A percentile compares a stretch with the other conserved stretches of the same genome.
Evolutionary conservation across 2,888 invertebrate genomes (phyloP).

Genomic region (Phania funesta): DNA sequence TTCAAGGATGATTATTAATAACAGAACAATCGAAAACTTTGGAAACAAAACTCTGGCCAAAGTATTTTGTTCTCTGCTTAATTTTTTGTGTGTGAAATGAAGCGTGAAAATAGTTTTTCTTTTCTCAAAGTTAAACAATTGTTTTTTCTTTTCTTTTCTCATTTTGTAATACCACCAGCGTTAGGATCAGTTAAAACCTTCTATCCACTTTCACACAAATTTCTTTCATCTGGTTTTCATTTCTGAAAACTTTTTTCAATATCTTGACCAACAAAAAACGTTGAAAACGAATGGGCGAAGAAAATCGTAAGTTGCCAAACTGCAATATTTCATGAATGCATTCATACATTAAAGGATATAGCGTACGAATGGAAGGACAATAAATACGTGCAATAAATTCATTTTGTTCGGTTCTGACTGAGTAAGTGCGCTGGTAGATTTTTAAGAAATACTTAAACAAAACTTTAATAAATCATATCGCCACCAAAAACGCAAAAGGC

Average conservation of each 20-base stretch:
- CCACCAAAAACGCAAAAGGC: too few relatives aligned
- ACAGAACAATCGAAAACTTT: conserved; percentile 37
- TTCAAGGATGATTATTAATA: conserved; percentile 52
- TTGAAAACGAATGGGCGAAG: conserved; percentile 34
- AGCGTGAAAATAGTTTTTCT: conserved; percentile 60
- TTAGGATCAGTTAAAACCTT: conserved; percentile 41
- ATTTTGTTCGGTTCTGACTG: conserved; percentile 3
- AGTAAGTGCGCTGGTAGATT: background rate
- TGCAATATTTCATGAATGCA: conserved; percentile 59
- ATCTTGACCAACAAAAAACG: conserved; percentile 47
- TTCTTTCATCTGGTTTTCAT: conserved; percentile 13
- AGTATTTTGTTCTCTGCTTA: conserved; percentile 33
- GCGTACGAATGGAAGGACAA: background rate
- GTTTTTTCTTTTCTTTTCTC: conserved; percentile 9
- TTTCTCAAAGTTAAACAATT: conserved; percentile 11
- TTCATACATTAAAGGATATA: conserved; percentile 18
- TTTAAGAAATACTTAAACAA: background rate
- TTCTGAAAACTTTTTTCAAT: conserved; percentile 10
- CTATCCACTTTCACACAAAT: conserved; percentile 34
- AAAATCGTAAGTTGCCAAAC: conserved; percentile 59
- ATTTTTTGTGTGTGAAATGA: conserved; percentile 52
- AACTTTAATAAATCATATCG: background rate
- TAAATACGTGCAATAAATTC: conserved; percentile 65
- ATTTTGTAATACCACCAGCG: conserved; percentile 41
- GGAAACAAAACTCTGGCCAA: conserved; percentile 41